Percentiles rank a stretch among this genome's conserved stretches.
Evolutionary conservation across 2,113 vertebrate genomes (phyloP).

Genomic region (Tupaia tana): DNA sequence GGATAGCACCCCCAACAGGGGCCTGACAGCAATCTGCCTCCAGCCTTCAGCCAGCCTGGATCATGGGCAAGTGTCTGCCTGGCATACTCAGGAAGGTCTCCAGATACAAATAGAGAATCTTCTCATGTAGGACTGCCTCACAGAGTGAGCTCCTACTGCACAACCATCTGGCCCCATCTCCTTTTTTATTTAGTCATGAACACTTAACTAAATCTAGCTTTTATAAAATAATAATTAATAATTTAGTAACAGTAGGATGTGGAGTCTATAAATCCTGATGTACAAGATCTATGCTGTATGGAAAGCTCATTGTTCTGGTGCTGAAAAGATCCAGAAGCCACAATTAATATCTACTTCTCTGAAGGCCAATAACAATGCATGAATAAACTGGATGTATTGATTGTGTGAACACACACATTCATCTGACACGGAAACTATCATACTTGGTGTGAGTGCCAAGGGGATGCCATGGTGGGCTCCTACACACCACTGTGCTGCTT

Average conservation of each 20-base stretch:
- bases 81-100: too few species aligned
- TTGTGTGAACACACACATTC: not conserved
- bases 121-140: too few species aligned
- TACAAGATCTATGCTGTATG: not conserved
- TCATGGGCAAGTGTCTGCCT: too few species aligned
- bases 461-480: not conserved
- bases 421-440: not conserved
- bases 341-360: not conserved
- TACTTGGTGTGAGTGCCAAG: not conserved
- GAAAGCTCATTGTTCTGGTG: not conserved
- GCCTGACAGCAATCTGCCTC: too few species aligned
- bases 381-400: not conserved
- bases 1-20: too few species aligned
- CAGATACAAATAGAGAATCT: too few species aligned
- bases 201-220: not conserved
- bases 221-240: slow-evolving; percentile 44
- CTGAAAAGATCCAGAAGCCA: not conserved
- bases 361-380: slow-evolving; percentile 11
- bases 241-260: not conserved
- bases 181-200: not conserved
- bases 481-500: not conserved
- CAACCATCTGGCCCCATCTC: too few species aligned
- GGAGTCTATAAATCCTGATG: not conserved
- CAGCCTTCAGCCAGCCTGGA: too few species aligned
- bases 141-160: too few species aligned